Base-by-base conservation (phyloP, 2,797 vertebrate species). In the Periophthalmus magnuspinnatus region DNA sequence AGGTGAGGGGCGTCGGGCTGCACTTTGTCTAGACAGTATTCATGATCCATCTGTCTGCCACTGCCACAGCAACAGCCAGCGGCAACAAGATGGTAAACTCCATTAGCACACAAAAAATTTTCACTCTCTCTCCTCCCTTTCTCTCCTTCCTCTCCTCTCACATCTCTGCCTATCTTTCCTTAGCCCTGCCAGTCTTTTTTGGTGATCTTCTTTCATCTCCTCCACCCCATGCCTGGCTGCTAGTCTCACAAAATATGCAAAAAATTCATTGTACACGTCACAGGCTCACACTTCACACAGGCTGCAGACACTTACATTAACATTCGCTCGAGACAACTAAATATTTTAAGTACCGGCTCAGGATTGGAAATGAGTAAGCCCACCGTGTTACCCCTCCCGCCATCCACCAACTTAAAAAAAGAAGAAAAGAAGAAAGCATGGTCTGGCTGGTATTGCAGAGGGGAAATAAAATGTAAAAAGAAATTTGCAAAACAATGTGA, bases 41-140 rank as follows among this genome's bases (percentile, higher is more conserved):
- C 95, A 97, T 97, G 95, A 96, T 95, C 96, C 95, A 96, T 96
- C 95, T 96, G 96, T 95, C 95, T 96, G 94, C 94, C 93, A 94
- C 93, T 86, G 93, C 91, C 87, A 82, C 85, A 45, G 84, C 82
- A 85, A 89, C 87, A 90, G 87, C 87, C 90, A 90, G 83, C 80
- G 82, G 89, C 85, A 79, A 85, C 88, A 89, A 93, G 95, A 95
- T 93, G 94, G 94, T 94, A 94, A 95, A 95, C 94, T 93, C 95
- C 93, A 95, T 96, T 95, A 96, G 91, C 92, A 93, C 91, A 88
- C 91, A 93, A 94, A 93, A 28, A 90, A 92, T 94, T 90, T 90
- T 87, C 90, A 61, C 62, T 79, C 83, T 67, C 84, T 36, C 52
- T 62, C 59, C 45, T 24, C 21, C n/a, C 54, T 24, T 24, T 22